Base-by-base conservation (phyloP, 1,140 invertebrate species). In the Teleogryllus occipitalis region DNA sequence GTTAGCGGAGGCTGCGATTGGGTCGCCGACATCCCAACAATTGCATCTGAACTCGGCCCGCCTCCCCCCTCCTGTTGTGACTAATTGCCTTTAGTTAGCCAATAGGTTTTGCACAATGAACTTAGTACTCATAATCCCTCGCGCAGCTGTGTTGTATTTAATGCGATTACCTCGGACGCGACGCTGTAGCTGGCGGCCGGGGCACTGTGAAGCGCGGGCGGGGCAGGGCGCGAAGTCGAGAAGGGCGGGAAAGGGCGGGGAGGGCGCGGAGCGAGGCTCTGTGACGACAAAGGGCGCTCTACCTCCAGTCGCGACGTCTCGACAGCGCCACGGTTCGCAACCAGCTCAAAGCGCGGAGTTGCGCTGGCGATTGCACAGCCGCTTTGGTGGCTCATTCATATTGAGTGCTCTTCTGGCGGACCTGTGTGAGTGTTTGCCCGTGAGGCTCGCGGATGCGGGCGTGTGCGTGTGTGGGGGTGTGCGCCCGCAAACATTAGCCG, bases 51-150 rank as follows among this genome's bases (percentile, higher is more conserved):
- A 65, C 54, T 65, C 54, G 54, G 54, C 54, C 1, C 27, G 27
- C 27, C 27, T 5, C 5, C 27, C 5, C 27, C 27, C 27, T 18
- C 54, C 54, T 65, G 49, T 65, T 65, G 54, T 65, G 54, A 65
- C 54, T 65, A 65, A 65, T 65, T 65, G 54, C 54, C 54, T 65
- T 65, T 65, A 65, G 54, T 65, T 65, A 65, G 54, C 54, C 54
- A 65, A 65, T 65, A 65, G 54, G 54, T 65, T 65, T 65, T 65
- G 54, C 54, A 65, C 54, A 65, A 65, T 65, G 54, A 65, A 65
- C 54, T 65, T 65, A 65, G 54, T 65, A 65, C 54, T 65, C 54
- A 65, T 65, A 65, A 65, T 65, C 54, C 54, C 54, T 65, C 54
- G 10, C 7, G 54, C 54, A 65, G 54, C 54, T 65, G 54, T 39